Percentiles rank a stretch among this genome's conserved stretches.
Conservation (phyloP, 1,140 invertebrate genomes). For the Phthorimaea operculella region DNA sequence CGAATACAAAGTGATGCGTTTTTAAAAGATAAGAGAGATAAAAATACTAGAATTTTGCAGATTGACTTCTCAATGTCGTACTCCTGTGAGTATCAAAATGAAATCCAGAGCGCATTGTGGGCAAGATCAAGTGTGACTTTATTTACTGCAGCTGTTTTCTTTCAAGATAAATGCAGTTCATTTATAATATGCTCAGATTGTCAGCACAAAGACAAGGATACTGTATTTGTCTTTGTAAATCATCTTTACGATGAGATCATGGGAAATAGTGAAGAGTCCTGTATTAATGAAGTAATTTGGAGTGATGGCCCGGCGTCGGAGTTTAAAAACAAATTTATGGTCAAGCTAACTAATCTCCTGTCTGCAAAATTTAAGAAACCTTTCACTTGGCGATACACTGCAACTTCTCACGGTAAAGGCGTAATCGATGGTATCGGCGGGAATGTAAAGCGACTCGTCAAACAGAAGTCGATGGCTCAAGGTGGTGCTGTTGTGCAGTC, state of each 20-base stretch:
- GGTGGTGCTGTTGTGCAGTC: background rate
- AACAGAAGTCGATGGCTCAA: background rate
- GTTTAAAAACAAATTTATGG: constrained; percentile 7
- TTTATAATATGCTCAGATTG: constrained; percentile 8
- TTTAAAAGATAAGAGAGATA: background rate
- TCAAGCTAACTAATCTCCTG: background rate
- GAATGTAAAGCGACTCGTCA: background rate
- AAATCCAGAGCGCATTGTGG: constrained; percentile 5
- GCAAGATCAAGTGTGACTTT: constrained; percentile 5
- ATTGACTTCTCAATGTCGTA: constrained; percentile 9
- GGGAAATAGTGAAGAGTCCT: background rate
- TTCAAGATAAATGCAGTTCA: background rate
- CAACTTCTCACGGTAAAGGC: background rate
- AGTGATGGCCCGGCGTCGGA: constrained; percentile 9
- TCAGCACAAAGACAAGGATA: constrained; percentile 5
- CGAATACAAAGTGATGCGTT: constrained; percentile 7
- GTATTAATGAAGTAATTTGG: constrained; percentile 5
- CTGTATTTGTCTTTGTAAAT: constrained; percentile 1
- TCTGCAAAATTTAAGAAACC: background rate
- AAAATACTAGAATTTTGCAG: constrained; percentile 4
- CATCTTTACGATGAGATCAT: constrained; percentile 1
- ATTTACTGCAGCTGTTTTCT: constrained; percentile 8
- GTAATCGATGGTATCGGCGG: background rate
- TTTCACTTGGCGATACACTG: background rate
- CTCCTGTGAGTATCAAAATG: constrained; percentile 9